Evolutionary conservation across 2,797 vertebrate genomes (phyloP).

Genomic region (Malurus splendens): DNA sequence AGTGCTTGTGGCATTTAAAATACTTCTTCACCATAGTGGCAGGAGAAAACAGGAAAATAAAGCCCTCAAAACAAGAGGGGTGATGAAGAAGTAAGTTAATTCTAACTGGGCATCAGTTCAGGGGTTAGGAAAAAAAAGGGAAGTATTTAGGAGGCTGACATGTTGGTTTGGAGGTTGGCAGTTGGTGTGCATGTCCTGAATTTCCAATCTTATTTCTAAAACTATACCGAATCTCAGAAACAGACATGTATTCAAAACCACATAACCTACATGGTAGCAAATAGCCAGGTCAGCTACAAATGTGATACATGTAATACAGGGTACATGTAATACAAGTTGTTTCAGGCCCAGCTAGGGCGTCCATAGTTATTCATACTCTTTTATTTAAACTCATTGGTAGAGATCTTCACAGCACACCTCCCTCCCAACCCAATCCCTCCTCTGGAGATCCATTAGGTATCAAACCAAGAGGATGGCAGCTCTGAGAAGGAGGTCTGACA

Average conservation of each 20-base stretch:
- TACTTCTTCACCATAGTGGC: background rate
- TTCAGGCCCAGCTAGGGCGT: background rate
- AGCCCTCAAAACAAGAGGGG: background rate
- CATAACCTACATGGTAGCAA: background rate
- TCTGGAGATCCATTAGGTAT: background rate
- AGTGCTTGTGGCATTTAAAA: background rate
- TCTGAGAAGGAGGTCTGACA: background rate
- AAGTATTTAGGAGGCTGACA: background rate
- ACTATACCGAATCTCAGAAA: background rate
- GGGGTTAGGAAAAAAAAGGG: background rate
- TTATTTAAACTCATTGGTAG: background rate
- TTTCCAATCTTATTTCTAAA: background rate
- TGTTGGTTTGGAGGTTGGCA: background rate
- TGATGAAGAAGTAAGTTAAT: background rate
- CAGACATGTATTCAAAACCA: background rate
- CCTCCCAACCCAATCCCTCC: background rate
- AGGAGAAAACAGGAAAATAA: background rate
- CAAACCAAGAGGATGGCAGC: background rate
- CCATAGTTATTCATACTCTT: background rate
- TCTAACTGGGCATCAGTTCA: background rate
- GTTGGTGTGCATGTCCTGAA: background rate
- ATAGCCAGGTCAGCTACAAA: background rate
- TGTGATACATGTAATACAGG: background rate
- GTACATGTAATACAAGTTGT: background rate
- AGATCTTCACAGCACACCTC: background rate